phyloP scores from a whole-genome alignment of 1,140 invertebrate genomes.

The Mizuhopecten yessoensis region DNA sequence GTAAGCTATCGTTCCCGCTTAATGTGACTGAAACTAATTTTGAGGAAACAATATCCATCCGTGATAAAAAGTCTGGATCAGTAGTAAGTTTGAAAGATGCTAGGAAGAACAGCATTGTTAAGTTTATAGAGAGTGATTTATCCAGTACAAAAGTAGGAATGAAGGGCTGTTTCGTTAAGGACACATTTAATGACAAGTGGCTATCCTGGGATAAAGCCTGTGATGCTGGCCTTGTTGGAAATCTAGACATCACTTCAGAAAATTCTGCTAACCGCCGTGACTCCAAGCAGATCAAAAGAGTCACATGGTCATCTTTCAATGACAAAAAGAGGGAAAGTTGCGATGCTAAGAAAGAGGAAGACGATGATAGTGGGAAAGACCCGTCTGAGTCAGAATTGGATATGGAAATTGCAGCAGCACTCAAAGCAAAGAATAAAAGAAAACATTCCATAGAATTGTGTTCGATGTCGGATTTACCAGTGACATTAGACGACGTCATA shows the following conservation, averaged over 20 bases:
- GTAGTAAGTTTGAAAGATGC: constrained; percentile 51
- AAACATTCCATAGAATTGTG: constrained; percentile 66
- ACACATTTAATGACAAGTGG: constrained; percentile 76
- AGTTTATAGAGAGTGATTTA: constrained; percentile 54
- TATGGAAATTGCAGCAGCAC: constrained; percentile 44
- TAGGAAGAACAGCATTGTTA: constrained; percentile 55
- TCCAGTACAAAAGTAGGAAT: constrained; percentile 40
- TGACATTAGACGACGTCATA: constrained; percentile 66
- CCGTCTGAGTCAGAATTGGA: constrained; percentile 48
- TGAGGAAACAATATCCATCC: constrained; percentile 41
- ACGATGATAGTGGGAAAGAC: constrained; percentile 50
- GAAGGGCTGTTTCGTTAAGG: constrained; percentile 69
- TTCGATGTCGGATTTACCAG: constrained; percentile 57
- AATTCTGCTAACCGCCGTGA: not conserved
- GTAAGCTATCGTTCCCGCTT: constrained; percentile 42
- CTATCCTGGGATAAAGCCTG: constrained; percentile 75
- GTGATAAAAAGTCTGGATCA: constrained; percentile 51
- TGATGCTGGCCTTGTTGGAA: constrained; percentile 68
- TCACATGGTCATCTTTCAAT: constrained; percentile 48
- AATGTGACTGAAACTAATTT: constrained; percentile 41
- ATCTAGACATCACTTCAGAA: constrained; percentile 56
- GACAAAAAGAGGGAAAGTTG: not conserved
- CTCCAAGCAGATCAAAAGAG: constrained; percentile 59
- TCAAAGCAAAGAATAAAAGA: constrained; percentile 51
- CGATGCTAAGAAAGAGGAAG: constrained; percentile 30